Conservation (phyloP, 2,888 invertebrate genomes). For the Hypolimnas misippus region DNA sequence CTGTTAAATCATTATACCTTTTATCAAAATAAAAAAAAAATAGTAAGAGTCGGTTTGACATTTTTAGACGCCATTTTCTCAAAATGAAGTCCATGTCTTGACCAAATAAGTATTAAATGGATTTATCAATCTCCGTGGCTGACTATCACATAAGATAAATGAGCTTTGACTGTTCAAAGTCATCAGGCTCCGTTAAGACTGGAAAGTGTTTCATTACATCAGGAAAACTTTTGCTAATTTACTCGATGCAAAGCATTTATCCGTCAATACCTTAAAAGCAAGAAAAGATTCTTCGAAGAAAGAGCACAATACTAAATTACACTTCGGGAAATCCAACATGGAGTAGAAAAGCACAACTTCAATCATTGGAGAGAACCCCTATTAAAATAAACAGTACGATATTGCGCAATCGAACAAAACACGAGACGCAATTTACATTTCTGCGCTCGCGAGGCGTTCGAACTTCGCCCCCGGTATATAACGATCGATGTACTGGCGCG, state of each 20-base stretch:
- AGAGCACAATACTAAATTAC: constrained; percentile 3
- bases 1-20: too few relatives aligned
- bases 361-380: constrained; percentile 4
- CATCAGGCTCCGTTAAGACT: too few relatives aligned
- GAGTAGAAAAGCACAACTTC: background rate
- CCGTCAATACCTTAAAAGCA: background rate
- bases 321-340: background rate
- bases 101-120: too few relatives aligned
- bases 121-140: too few relatives aligned
- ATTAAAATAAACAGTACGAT: constrained; percentile 25
- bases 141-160: too few relatives aligned
- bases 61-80: too few relatives aligned
- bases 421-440: constrained; percentile 35
- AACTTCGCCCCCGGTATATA: constrained; percentile 32
- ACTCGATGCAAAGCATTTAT: background rate
- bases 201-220: too few relatives aligned
- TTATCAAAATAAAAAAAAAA: too few relatives aligned
- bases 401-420: constrained; percentile 26
- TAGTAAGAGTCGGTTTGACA: too few relatives aligned
- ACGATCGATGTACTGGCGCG: constrained; percentile 47
- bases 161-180: too few relatives aligned
- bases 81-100: too few relatives aligned
- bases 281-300: background rate
- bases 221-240: too few relatives aligned
- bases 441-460: constrained; percentile 32